phyloP scores from a whole-genome alignment of 2,113 vertebrate genomes.

The Apaloderma vittatum region DNA sequence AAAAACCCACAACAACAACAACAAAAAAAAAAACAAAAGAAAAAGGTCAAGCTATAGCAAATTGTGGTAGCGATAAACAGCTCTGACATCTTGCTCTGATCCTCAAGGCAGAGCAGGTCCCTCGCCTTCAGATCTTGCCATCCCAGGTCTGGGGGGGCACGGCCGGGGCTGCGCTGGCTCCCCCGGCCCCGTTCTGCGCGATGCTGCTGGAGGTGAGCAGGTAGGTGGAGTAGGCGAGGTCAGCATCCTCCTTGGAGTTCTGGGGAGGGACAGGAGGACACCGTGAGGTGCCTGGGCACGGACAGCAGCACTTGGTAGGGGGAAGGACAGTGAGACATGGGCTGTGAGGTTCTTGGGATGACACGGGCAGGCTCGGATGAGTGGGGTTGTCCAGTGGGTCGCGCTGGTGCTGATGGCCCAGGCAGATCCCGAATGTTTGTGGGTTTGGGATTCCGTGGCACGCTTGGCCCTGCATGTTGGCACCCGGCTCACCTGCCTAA shows the following conservation, averaged over 20 bases:
- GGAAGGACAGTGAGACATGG: background rate
- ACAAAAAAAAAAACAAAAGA: background rate
- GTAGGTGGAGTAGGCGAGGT: slow-evolving; percentile 77
- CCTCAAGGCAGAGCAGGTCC: background rate
- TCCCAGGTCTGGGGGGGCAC: fast-evolving
- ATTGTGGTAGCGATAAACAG: background rate
- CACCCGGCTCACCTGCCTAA: background rate
- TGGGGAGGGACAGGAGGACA: slow-evolving; percentile 18
- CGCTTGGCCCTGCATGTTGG: fast-evolving
- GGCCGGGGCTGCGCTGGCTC: background rate
- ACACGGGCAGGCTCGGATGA: fast-evolving
- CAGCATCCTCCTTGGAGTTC: slow-evolving; percentile 81
- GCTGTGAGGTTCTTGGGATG: background rate
- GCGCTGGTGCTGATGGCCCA: fast-evolving
- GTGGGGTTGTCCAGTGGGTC: fast-evolving
- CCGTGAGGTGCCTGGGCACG: fast-evolving
- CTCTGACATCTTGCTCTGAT: background rate
- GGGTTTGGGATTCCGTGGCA: fast-evolving
- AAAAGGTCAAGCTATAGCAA: background rate
- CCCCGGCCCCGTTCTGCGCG: background rate
- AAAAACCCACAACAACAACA: background rate
- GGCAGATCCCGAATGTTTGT: background rate
- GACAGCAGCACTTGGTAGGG: background rate
- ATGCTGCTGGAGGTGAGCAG: slow-evolving; percentile 59
- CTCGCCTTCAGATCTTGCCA: background rate